Conservation (phyloP, 1,140 invertebrate species). For the Paramacrobiotus metropolitanus region DNA sequence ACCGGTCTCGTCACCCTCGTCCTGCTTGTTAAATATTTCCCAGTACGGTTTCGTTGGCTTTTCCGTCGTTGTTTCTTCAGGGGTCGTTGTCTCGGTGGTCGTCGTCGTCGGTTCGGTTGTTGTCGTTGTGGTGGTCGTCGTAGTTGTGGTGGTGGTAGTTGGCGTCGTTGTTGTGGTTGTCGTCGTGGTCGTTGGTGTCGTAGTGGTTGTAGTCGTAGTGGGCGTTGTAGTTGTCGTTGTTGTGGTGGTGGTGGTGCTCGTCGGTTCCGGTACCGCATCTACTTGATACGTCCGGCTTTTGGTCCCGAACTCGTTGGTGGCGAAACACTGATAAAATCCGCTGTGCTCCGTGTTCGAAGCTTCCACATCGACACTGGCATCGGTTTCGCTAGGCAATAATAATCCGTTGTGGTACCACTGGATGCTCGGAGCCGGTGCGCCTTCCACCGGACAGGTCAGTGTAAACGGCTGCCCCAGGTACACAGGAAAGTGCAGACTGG, state of each 20-base stretch:
- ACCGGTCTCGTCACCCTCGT: no score
- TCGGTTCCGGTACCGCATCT: background rate
- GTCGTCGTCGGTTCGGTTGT: background rate
- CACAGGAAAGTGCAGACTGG: background rate
- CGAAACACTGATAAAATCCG: slow-evolving; percentile 1
- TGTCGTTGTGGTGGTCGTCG: background rate
- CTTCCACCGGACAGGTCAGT: background rate
- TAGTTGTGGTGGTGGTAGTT: background rate
- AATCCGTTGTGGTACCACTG: slow-evolving; percentile 4
- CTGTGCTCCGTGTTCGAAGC: background rate
- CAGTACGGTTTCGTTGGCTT: background rate
- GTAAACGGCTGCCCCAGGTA: background rate
- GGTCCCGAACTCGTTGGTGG: background rate
- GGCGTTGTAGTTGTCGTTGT: background rate
- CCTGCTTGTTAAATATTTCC: background rate
- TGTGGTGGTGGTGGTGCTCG: background rate
- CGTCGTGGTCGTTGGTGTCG: background rate
- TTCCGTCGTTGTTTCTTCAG: background rate
- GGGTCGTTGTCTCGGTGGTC: background rate
- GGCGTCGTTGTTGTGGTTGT: background rate
- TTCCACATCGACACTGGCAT: background rate
- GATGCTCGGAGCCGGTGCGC: background rate
- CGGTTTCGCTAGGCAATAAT: background rate
- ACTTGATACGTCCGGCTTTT: background rate
- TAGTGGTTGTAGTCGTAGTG: background rate